Percentiles rank a stretch among this genome's conserved stretches.
Conservation (phyloP, 2,113 vertebrate species). For the Setophaga kirtlandii region DNA sequence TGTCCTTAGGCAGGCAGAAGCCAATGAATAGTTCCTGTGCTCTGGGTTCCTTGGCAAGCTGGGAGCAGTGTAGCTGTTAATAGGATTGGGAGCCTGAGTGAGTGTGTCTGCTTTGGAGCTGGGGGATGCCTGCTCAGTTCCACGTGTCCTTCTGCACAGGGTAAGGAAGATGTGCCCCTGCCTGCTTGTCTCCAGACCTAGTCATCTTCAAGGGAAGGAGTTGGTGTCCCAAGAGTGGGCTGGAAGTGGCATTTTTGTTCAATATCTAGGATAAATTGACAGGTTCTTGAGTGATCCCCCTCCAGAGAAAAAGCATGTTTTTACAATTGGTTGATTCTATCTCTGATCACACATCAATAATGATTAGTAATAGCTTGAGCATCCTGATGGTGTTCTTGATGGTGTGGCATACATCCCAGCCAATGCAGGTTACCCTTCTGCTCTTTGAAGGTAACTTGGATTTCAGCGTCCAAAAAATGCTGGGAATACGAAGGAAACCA, state of each 20-base stretch:
- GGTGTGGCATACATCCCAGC: not conserved
- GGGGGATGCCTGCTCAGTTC: not conserved
- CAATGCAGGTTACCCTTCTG: not conserved
- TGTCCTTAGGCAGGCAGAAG: not conserved
- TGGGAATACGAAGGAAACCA: not conserved
- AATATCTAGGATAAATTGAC: not conserved
- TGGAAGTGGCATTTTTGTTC: not conserved
- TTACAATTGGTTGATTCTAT: not conserved
- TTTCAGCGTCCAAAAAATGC: not conserved
- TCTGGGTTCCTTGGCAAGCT: not conserved
- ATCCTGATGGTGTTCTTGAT: not conserved
- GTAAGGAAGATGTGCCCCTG: not conserved
- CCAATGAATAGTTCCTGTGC: not conserved
- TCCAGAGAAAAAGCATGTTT: fast-evolving
- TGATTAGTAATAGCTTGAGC: not conserved
- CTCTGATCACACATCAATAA: not conserved
- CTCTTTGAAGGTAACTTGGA: not conserved
- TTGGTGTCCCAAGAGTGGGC: not conserved
- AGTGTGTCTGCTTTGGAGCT: not conserved
- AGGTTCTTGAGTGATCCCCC: not conserved
- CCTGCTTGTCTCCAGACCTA: not conserved
- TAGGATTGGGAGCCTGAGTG: too few relatives aligned
- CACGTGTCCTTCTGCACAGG: not conserved
- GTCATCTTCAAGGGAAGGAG: not conserved
- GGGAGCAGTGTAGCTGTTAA: not conserved